Evolutionary conservation across 2,888 invertebrate species (phyloP).

Genomic region (Elmis aenea): DNA sequence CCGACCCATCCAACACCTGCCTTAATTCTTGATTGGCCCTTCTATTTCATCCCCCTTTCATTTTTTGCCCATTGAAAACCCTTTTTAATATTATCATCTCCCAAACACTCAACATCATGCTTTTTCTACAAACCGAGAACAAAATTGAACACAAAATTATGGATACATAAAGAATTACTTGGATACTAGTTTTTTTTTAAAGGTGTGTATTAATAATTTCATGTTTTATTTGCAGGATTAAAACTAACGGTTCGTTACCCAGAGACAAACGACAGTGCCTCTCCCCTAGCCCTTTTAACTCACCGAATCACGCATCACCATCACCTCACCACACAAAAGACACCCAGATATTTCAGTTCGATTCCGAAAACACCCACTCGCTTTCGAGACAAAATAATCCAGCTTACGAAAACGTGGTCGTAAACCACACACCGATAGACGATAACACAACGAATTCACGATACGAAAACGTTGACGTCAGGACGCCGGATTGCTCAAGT

Average conservation of each 20-base stretch:
- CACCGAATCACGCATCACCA: conserved; percentile 17
- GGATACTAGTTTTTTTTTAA: conserved; percentile 5
- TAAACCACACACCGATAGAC: conserved; percentile 31
- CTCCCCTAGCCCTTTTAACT: conserved; percentile 33
- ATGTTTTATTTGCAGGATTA: conserved; percentile 72
- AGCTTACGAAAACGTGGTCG: conserved; percentile 35
- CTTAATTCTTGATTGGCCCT: too few relatives aligned
- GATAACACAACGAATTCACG: conserved; percentile 33
- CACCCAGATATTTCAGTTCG: conserved; percentile 37
- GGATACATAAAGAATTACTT: too few relatives aligned
- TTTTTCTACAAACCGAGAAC: too few relatives aligned
- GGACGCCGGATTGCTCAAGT: conserved; percentile 42
- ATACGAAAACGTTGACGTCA: conserved; percentile 43
- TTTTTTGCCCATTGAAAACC: too few relatives aligned
- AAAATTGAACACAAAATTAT: too few relatives aligned
- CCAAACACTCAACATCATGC: too few relatives aligned
- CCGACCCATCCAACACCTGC: too few relatives aligned
- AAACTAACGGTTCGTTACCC: conserved; percentile 85
- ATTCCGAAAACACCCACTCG: conserved; percentile 20
- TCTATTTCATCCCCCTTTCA: too few relatives aligned
- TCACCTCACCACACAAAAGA: conserved; percentile 28
- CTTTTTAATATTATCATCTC: too few relatives aligned
- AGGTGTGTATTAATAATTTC: conserved; percentile 20
- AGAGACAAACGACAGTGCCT: conserved; percentile 55
- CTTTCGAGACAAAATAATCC: conserved; percentile 31